A percentile compares a stretch with the other conserved stretches of the same genome.
phyloP scores from a whole-genome alignment of 1,140 invertebrate genomes.

The Galleria mellonella region DNA sequence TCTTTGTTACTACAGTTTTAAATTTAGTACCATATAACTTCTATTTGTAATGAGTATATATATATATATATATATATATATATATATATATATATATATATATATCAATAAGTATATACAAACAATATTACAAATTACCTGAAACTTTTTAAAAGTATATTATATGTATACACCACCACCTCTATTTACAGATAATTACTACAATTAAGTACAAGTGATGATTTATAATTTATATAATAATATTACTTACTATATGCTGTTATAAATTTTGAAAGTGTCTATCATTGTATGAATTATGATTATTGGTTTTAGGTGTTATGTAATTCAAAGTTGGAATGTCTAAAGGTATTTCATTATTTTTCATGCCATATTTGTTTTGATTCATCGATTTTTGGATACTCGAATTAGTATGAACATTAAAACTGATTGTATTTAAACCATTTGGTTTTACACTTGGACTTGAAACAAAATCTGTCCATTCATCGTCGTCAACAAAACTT shows the following conservation, averaged over 20 bases:
- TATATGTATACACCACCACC: conserved; percentile 36
- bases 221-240: conserved; percentile 10
- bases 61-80: no score
- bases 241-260: conserved; percentile 29
- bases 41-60: no score
- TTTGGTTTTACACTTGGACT: conserved; percentile 66
- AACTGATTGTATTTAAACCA: conserved; percentile 60
- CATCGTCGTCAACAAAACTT: conserved; percentile 65
- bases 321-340: conserved; percentile 61
- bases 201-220: conserved; percentile 36
- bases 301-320: conserved; percentile 54
- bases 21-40: no score
- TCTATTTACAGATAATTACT: conserved; percentile 44
- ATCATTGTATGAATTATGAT: conserved; percentile 39
- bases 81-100: no score
- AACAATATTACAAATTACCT: not conserved
- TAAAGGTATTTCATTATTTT: conserved; percentile 38
- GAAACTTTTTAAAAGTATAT: not conserved
- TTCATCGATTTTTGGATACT: conserved; percentile 42
- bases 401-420: conserved; percentile 59
- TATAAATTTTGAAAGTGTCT: conserved; percentile 71
- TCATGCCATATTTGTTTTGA: conserved; percentile 29
- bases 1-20: no score
- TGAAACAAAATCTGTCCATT: conserved; percentile 80
- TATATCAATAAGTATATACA: not conserved